Base-by-base conservation (phyloP, 2,113 vertebrate species). In the Psettodes erumei region DNA sequence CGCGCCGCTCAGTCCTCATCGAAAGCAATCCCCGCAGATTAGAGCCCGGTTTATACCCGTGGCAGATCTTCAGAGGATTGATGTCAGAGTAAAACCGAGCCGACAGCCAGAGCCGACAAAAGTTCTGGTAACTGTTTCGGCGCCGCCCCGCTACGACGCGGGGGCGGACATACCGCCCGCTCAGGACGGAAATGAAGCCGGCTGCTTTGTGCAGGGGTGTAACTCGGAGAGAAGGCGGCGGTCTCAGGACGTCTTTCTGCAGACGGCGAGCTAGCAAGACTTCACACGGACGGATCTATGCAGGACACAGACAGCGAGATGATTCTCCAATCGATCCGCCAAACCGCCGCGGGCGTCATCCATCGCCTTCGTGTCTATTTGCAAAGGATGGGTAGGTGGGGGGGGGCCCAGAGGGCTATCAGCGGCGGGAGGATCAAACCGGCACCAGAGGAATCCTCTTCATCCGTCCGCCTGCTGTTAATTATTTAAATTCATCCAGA, bases 241-340 rank as follows among this genome's bases (percentile, higher is more conserved):
- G 9, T 78, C 59, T 71, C 79, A 56, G 59, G 70, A 70, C 66
- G 51, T 53, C 71, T 62, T 47, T 55, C 70, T 59, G 35, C 67
- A 86, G 71, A 71, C 71, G 25, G 67, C 23, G 21, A 58, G 72
- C 27, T 80, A 81, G 80, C 70, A 58, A 64, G 86, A 80, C 92
- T 88, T 87, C 70, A 90, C 73, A 86, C 74, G 66, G 70, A 73
- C 63, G 79, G 74, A 88, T 91, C 82, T 76, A 60, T 83, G 86
- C 69, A 75, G 82, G 84, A 77, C 68, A 63, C 81, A 90, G 87
- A 92, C 86, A 79, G 79, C 43, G 82, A 87, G 86, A 76, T 48
- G 33, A 61, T 83, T 75, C 69, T 86, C 48, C 38, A 74, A 92
- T 93, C 90, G 85, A 94, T 92, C 77, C 38, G 80, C 37, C 81